Conservation (phyloP, 1,140 invertebrate genomes). For the Dreissena rostriformis region DNA sequence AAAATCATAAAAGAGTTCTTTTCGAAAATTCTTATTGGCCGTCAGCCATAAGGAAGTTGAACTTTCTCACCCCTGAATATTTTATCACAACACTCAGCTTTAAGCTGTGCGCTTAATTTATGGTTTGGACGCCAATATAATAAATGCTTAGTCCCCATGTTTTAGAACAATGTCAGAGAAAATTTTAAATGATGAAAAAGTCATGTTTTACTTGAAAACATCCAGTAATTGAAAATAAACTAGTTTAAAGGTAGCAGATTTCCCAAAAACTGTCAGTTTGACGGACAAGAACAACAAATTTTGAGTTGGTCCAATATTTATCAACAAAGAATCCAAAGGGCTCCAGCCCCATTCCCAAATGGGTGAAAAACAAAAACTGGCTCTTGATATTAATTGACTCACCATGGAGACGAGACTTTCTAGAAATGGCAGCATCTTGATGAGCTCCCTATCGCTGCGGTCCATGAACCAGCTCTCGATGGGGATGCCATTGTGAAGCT, state of each 20-base stretch:
- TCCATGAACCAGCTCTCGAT: constrained; percentile 99
- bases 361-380: not conserved
- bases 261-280: too few species aligned
- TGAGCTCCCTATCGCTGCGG: constrained; percentile 93
- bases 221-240: too few species aligned
- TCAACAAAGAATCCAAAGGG: not conserved
- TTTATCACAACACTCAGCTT: not conserved
- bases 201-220: too few species aligned
- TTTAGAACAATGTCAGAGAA: too few species aligned
- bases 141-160: too few species aligned
- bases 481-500: constrained; percentile 98
- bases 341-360: not conserved
- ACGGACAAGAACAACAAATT: too few species aligned
- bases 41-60: not conserved
- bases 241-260: too few species aligned
- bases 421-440: constrained; percentile 96
- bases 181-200: too few species aligned
- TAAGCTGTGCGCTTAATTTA: not conserved
- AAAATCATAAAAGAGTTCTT: not conserved
- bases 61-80: not conserved
- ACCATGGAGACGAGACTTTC: constrained; percentile 88
- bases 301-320: not conserved
- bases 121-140: too few species aligned
- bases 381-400: constrained; percentile 57
- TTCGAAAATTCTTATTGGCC: too few species aligned